Evolutionary conservation across 2,888 invertebrate species (phyloP), one percentile per base, ranked within the genome.

Genomic region (Trissolcus brochymenae): DNA sequence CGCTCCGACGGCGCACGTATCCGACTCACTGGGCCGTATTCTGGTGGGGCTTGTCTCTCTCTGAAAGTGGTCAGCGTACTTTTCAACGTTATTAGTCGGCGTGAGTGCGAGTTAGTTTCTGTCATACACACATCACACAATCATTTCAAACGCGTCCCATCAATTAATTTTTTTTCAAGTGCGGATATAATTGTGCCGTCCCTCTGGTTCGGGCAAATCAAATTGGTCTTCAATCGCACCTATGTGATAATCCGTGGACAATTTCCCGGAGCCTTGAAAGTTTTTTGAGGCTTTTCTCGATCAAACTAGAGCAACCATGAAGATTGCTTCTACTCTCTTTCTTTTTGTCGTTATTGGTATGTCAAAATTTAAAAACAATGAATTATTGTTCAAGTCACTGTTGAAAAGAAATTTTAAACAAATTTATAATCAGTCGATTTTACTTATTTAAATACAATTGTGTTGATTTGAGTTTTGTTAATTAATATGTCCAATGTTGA

Each of bases 301-400:
- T 35, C 43, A 76, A 79, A 61, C 80, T 79, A 77, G 77, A 78
- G 60, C 59, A 62, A 67, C 79, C 43, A 84, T 88, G 88, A 88
- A 88, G 83, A 86, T 87, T 73, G 83, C 84, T 17, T 83, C 85
- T 56, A 86, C 85, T 29, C 81, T 86, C 74, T 87, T 86, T 61
- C 83, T 88, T 61, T 86, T 87, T 79, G 83, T 87, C 51, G 82
- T 87, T 54, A 84, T 87, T 80, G 88, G 88, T 88, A 84, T 65
- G 88, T 87, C 11, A 16, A 16, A 51, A 51, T 51, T n/a, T 49
- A 49, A 43, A 3, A 43, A 3, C 3, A 43, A 2, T 43, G 3
- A 41, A 41, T 43, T 25, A 6, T 3, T 25, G 0, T 4, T 25
- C 25, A 25, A 25, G 4, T 25, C 25, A 4, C 25, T 25, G 4